Conservation (phyloP, 2,113 vertebrate genomes). For the Climacteris rufus region DNA sequence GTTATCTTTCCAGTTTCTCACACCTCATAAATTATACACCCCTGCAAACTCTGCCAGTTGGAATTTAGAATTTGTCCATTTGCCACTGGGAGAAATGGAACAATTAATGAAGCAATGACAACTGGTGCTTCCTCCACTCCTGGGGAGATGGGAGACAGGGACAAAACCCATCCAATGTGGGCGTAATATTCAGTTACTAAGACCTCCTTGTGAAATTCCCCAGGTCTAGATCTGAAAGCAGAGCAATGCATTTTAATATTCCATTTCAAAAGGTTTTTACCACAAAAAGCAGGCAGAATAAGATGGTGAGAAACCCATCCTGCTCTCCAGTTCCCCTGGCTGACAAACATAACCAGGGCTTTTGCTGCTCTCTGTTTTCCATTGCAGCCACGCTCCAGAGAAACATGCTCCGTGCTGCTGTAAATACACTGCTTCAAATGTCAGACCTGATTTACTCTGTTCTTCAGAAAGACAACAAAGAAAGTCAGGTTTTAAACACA, state of each 20-base stretch:
- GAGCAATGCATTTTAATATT: not conserved
- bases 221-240: not conserved
- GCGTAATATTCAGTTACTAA: not conserved
- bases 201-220: not conserved
- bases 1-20: conserved; percentile 18
- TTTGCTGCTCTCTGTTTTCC: not conserved
- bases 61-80: not conserved
- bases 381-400: not conserved
- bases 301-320: not conserved
- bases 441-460: not conserved
- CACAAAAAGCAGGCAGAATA: not conserved
- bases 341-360: not conserved
- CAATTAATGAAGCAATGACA: not conserved
- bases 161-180: not conserved
- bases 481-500: not conserved
- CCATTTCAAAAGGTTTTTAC: not conserved
- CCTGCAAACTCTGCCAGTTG: not conserved
- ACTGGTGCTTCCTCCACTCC: not conserved
- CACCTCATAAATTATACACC: conserved; percentile 4
- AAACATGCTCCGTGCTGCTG: not conserved
- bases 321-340: not conserved
- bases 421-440: not conserved
- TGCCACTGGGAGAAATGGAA: not conserved
- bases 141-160: not conserved
- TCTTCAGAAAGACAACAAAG: conserved; percentile 1